Conservation (phyloP, 2,113 vertebrate species). For the Miniopterus natalensis region DNA sequence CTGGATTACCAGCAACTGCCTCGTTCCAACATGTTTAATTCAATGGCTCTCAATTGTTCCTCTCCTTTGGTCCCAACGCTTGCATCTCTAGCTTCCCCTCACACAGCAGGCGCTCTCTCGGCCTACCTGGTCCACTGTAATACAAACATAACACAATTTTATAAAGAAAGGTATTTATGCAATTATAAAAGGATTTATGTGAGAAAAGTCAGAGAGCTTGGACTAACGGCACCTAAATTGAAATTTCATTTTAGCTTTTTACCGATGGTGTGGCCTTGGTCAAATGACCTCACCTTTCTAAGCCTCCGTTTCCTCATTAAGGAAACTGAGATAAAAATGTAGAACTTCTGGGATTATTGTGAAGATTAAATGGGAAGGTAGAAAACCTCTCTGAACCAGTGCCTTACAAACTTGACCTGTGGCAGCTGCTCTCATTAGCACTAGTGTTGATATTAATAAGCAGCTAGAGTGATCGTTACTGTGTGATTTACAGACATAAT, state of each 20-base stretch:
- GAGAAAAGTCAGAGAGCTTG: background rate
- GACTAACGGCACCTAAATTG: background rate
- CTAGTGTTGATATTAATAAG: constrained; percentile 72
- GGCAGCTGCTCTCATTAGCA: constrained; percentile 38
- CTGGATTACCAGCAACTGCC: constrained; percentile 68
- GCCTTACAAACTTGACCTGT: constrained; percentile 51
- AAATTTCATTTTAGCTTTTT: constrained; percentile 60
- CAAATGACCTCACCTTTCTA: constrained; percentile 50
- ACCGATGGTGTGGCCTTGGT: constrained; percentile 26
- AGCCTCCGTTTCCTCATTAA: constrained; percentile 57
- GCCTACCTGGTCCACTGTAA: background rate
- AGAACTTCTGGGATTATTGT: constrained; percentile 49
- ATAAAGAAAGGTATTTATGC: background rate
- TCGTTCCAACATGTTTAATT: background rate
- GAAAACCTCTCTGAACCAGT: background rate
- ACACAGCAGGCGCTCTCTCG: background rate
- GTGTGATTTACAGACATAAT: constrained; percentile 45
- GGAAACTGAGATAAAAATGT: constrained; percentile 61
- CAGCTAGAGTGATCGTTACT: constrained; percentile 28
- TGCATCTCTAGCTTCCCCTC: background rate
- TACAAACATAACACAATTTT: background rate
- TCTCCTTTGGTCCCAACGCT: background rate
- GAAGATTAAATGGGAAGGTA: constrained; percentile 47
- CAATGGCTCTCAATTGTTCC: background rate
- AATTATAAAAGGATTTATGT: background rate